Conservation (phyloP, 2,113 vertebrate genomes). For the Anhinga rufa region DNA sequence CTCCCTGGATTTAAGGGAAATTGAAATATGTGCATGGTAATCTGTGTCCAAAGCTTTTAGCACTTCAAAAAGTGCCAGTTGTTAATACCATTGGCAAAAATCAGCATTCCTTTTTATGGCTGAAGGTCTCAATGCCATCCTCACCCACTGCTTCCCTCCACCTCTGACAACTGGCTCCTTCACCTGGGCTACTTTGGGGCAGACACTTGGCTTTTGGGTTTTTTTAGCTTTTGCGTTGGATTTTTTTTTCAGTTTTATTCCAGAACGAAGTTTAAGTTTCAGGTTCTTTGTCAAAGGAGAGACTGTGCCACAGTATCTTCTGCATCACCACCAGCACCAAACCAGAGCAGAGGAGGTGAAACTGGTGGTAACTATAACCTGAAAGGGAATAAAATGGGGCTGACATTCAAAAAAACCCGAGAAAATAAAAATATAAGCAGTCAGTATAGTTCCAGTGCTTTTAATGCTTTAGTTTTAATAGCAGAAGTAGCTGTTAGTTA, state of each 20-base stretch:
- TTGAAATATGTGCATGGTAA: conserved; percentile 13
- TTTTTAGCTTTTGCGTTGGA: background rate
- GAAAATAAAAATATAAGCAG: background rate
- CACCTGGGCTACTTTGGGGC: background rate
- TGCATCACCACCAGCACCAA: background rate
- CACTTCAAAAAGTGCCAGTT: conserved; percentile 7
- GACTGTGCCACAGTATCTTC: background rate
- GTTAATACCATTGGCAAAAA: background rate
- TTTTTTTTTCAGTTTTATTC: background rate
- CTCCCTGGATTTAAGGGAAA: conserved; percentile 42
- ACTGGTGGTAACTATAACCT: background rate
- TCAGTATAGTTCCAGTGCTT: background rate
- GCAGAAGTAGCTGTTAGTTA: background rate
- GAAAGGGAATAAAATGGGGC: background rate
- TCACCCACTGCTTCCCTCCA: background rate
- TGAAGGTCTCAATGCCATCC: background rate
- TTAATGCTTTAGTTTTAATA: background rate
- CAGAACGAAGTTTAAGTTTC: background rate
- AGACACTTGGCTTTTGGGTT: background rate
- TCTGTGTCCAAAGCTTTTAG: conserved; percentile 45
- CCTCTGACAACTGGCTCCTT: background rate
- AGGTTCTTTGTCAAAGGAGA: background rate
- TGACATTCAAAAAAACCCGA: background rate
- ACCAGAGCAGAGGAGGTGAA: background rate
- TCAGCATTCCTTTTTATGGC: background rate